Conservation (phyloP, 1,140 invertebrate species). For the Drosophila ohnishii region DNA sequence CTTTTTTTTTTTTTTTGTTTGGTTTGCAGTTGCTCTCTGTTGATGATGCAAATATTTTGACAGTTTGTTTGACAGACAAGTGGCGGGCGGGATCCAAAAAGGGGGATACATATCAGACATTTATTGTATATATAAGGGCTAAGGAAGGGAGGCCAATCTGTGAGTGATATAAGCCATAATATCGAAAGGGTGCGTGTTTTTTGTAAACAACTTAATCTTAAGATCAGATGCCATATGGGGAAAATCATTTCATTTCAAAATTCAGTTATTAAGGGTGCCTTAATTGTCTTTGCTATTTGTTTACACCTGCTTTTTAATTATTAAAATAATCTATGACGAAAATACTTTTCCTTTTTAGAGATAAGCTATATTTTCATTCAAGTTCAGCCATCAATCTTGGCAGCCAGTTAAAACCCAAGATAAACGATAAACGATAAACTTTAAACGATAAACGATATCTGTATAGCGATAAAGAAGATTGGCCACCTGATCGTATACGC, state of each 20-base stretch:
- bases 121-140: background rate
- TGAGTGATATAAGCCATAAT: slow-evolving; percentile 22
- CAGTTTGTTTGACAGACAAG: slow-evolving; percentile 57
- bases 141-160: slow-evolving; percentile 11
- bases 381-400: slow-evolving; percentile 23
- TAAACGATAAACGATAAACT: slow-evolving; percentile 9
- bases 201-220: slow-evolving; percentile 24
- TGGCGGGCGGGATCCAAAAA: slow-evolving; percentile 8
- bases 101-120: background rate
- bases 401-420: slow-evolving; percentile 5
- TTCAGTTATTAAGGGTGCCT: background rate
- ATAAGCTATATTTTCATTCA: slow-evolving; percentile 2
- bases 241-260: background rate
- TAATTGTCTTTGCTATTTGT: background rate
- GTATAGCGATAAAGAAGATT: background rate
- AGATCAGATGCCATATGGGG: slow-evolving; percentile 8
- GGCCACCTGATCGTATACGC: slow-evolving; percentile 50
- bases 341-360: background rate
- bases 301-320: background rate
- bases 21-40: slow-evolving; percentile 41
- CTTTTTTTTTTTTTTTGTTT: slow-evolving; percentile 34
- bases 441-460: slow-evolving; percentile 14
- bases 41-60: slow-evolving; percentile 77
- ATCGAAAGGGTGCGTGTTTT: background rate
- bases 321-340: background rate